Base-by-base conservation (phyloP, 2,113 vertebrate genomes). In the Cheilinus undulatus region DNA sequence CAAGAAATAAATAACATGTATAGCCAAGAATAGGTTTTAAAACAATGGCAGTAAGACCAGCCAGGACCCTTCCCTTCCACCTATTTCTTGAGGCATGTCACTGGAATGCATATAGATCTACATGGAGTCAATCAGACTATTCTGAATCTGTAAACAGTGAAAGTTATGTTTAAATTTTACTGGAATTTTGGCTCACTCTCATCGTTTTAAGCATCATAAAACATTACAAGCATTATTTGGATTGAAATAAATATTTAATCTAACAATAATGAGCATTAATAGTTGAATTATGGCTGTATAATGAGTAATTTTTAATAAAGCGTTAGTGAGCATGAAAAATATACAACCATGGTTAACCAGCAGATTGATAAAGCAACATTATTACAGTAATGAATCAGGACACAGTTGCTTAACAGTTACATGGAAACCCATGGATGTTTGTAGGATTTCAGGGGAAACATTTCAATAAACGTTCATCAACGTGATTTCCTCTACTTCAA, bases 1-100 rank as follows among this genome's bases (percentile, higher is more conserved):
- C 15, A 51, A 72, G 65, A 84, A 80, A 78, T 72, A 69, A 80
- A 76, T 48, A 69, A 80, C 84, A 83, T 26, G 49, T 83, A 85
- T 59, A 56, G 68, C 83, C 68, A 83, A 81, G 84, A 89, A 89
- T 86, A 86, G 76, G 67, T 53, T 45, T n/a, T 20, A 36, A 84
- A 90, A 91, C 88, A 90, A 91, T 90, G 89, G 81, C 32, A 42
- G 34, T 38, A 77, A 34, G 67, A 77, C 40, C 72, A 67, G 74
- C 64, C 82, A 76, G 71, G 73, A 77, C 86, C 87, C 91, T 86
- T 87, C 87, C 86, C 86, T 89, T 88, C 89, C 86, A 88, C 80
- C 84, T 78, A 84, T 85, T 88, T 70, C 79, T 80, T 58, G 60
- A 83, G 72, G 57, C 67, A 67, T 54, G 65, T 45, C 45, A 59